phyloP scores from a whole-genome alignment of 37 sponge, comb jelly and placozoan species.

The Beroe ovata region DNA sequence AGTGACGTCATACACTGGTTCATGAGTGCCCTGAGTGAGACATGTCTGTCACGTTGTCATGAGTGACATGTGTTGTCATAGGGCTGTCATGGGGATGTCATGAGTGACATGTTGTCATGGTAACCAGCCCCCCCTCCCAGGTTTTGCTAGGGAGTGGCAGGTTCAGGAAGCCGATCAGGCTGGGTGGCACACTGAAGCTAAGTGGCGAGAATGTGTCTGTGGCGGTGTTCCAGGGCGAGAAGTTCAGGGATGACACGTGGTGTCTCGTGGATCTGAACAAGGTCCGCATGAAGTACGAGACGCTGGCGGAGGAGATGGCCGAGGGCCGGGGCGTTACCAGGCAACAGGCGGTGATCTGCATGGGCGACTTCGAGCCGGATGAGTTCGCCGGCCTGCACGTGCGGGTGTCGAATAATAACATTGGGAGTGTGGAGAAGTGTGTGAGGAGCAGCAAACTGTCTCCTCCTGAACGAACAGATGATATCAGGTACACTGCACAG shows the following conservation, averaged over 20 bases:
- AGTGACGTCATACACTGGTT: no score
- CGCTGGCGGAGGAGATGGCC: conserved; percentile 35
- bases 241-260: conserved; percentile 61
- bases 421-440: conserved; percentile 56
- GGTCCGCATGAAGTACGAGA: conserved; percentile 31
- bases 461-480: conserved; percentile 16
- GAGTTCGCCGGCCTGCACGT: conserved; percentile 11
- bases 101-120: no score
- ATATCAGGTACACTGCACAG: conserved; percentile 45
- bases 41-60: no score
- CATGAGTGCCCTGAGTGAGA: no score
- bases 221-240: conserved; percentile 60
- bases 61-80: no score
- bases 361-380: conserved; percentile 52
- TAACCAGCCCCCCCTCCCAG: neutral
- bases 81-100: no score
- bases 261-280: conserved; percentile 32
- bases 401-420: neutral
- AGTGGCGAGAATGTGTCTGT: conserved; percentile 11
- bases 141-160: conserved; percentile 2
- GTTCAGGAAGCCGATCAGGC: conserved; percentile 2
- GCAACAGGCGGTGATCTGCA: conserved; percentile 24
- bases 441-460: conserved; percentile 55
- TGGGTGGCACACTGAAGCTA: conserved; percentile 42
- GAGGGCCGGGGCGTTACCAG: neutral